Conservation (phyloP, 2,797 vertebrate species). For the Echeneis naucrates region DNA sequence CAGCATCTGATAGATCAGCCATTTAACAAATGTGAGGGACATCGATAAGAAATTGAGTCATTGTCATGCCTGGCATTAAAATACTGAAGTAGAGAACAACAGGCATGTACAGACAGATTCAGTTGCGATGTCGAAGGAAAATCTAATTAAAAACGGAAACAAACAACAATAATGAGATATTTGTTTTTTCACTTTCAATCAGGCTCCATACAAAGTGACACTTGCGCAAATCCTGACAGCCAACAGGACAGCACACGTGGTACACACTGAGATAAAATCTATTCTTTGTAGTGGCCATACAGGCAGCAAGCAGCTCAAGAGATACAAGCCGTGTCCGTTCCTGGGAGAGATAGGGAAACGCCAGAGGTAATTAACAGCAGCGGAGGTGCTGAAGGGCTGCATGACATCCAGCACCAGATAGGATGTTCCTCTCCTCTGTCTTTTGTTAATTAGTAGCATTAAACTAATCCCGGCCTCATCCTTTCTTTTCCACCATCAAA, state of each 20-base stretch:
- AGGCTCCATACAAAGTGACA: constrained; percentile 22
- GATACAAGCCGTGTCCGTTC: constrained; percentile 58
- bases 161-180: not conserved
- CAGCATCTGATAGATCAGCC: constrained; percentile 59
- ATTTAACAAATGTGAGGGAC: constrained; percentile 62
- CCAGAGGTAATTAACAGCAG: constrained; percentile 78
- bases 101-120: constrained; percentile 18
- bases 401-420: constrained; percentile 69
- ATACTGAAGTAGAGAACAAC: constrained; percentile 23
- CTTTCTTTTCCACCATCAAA: constrained; percentile 70
- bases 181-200: constrained; percentile 11
- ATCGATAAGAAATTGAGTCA: constrained; percentile 59
- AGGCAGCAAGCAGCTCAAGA: constrained; percentile 60
- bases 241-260: constrained; percentile 29
- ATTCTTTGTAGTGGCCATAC: constrained; percentile 65
- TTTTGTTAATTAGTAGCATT: constrained; percentile 81
- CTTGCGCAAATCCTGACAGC: constrained; percentile 30
- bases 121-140: too few relatives aligned
- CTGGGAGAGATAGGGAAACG: constrained; percentile 63
- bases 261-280: constrained; percentile 44
- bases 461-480: constrained; percentile 75
- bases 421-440: constrained; percentile 69
- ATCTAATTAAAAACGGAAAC: not conserved
- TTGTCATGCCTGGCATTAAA: constrained; percentile 42
- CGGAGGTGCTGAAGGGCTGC: constrained; percentile 70